These are phyloP conservation scores for Copidosoma aretas DNA, from an alignment of 2,888 invertebrate species.

Conservation along the genomic window DNA sequence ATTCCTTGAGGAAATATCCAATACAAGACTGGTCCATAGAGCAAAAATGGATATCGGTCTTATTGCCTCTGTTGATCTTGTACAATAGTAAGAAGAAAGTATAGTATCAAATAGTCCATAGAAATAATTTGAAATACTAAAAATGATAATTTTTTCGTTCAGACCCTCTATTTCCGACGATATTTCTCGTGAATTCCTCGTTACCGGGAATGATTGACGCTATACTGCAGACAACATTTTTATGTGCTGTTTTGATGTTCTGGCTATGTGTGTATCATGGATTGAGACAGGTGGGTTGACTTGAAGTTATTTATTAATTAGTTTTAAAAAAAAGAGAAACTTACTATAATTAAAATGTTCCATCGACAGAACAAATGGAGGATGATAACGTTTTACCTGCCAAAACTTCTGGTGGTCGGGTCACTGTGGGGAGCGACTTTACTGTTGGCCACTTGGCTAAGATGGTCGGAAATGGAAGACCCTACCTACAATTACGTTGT, in stretches of 20 bases:
- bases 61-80: conserved; percentile 84
- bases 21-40: conserved; percentile 96
- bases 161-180: conserved; percentile 95
- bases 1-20: conserved; percentile 84
- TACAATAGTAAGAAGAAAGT: conserved; percentile 81
- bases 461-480: conserved; percentile 84
- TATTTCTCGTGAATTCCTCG: conserved; percentile 87
- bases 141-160: conserved; percentile 39
- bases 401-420: conserved; percentile 86
- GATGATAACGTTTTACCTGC: conserved; percentile 86
- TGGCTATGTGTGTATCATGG: conserved; percentile 98
- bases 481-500: conserved; percentile 91
- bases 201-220: conserved; percentile 92
- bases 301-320: neutral
- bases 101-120: neutral
- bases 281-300: conserved; percentile 76
- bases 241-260: conserved; percentile 86
- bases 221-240: conserved; percentile 86
- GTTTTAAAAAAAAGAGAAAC: conserved; percentile 2
- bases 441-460: conserved; percentile 88
- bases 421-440: conserved; percentile 87
- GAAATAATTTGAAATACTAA: too few relatives aligned
- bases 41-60: conserved; percentile 92
- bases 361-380: conserved; percentile 80
- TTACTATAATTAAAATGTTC: neutral